phyloP scores from a whole-genome alignment of 1,140 invertebrate genomes.

The Sitobion miscanthi region DNA sequence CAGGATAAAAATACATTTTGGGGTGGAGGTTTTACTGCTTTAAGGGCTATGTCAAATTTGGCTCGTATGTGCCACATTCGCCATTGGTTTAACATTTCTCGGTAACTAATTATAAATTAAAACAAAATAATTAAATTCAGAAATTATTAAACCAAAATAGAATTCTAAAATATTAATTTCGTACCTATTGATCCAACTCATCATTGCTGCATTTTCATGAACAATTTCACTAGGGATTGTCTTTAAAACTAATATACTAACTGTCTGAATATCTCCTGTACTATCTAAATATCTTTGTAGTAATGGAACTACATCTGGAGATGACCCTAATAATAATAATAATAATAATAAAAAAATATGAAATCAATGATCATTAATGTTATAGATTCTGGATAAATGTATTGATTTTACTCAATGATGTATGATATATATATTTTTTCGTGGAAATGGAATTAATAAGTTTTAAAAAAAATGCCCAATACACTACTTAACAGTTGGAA shows the following conservation, averaged over 20 bases:
- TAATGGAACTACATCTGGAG: slow-evolving; percentile 76
- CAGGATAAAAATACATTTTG: slow-evolving; percentile 89
- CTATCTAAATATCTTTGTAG: slow-evolving; percentile 88
- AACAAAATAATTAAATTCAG: slow-evolving; percentile 33
- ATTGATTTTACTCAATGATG: too few relatives aligned
- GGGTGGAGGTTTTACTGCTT: slow-evolving; percentile 69
- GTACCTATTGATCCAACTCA: slow-evolving; percentile 78
- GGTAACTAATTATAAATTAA: slow-evolving; percentile 68
- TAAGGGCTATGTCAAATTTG: slow-evolving; percentile 77
- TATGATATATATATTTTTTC: too few relatives aligned
- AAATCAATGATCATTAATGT: too few relatives aligned
- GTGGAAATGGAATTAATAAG: too few relatives aligned
- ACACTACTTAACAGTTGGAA: not conserved
- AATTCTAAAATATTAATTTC: slow-evolving; percentile 31
- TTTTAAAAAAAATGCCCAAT: not conserved
- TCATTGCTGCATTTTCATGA: slow-evolving; percentile 68
- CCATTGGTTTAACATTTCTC: slow-evolving; percentile 78
- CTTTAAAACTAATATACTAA: slow-evolving; percentile 79
- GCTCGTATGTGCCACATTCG: slow-evolving; percentile 82
- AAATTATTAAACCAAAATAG: not conserved
- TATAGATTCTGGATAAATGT: too few relatives aligned
- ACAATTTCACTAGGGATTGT: slow-evolving; percentile 73
- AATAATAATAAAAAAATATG: not conserved
- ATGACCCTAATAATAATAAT: slow-evolving; percentile 67
- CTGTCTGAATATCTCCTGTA: slow-evolving; percentile 93